Conservation (phyloP, 2,113 vertebrate species). For the Origma solitaria region DNA sequence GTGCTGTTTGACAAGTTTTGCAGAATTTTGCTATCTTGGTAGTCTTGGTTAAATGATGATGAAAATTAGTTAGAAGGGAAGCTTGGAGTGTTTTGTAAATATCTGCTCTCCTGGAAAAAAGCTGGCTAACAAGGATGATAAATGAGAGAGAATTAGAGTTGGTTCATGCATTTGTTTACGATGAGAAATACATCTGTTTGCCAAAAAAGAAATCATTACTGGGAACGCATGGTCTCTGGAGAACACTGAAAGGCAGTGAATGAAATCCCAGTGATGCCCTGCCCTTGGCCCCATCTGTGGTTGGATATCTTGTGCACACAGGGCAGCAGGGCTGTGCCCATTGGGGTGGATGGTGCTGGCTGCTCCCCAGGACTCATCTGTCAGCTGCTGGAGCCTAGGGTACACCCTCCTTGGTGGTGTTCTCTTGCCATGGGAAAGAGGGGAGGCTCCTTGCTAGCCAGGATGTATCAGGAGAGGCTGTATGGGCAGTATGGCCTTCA, state of each 20-base stretch:
- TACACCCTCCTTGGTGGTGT: not conserved
- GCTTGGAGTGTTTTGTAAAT: not conserved
- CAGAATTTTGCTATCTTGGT: not conserved
- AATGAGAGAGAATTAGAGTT: not conserved
- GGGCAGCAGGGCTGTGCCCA: rapidly evolving
- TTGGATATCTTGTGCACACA: rapidly evolving
- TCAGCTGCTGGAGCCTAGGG: not conserved
- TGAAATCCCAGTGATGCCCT: not conserved
- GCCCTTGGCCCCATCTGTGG: not conserved
- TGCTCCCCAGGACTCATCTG: not conserved
- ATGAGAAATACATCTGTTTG: not conserved
- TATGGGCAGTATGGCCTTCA: not conserved
- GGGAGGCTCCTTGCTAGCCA: not conserved
- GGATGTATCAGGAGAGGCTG: not conserved
- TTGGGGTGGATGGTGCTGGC: not conserved
- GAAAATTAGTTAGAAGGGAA: not conserved
- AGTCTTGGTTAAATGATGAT: not conserved
- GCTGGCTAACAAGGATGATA: not conserved
- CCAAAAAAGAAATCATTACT: not conserved
- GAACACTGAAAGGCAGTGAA: not conserved
- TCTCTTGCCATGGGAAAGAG: not conserved
- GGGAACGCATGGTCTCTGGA: not conserved
- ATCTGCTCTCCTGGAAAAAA: not conserved
- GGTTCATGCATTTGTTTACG: not conserved
- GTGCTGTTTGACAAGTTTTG: not conserved